These are phyloP conservation scores for Aphrophora alni DNA, from an alignment of 2,888 invertebrate genomes.

Conservation along the genomic window DNA sequence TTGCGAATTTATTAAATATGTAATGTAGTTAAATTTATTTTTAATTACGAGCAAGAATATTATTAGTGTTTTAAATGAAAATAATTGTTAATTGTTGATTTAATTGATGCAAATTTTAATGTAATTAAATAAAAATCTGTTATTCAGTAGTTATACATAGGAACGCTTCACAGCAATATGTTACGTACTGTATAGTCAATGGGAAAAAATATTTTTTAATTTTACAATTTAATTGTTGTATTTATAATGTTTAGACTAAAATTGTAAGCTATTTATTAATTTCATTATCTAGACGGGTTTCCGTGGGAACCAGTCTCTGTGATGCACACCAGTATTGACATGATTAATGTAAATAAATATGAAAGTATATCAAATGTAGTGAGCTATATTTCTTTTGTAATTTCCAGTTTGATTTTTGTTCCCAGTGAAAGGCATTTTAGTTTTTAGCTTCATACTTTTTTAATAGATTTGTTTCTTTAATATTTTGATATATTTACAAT, in stretches of 20 bases:
- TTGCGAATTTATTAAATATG: slow-evolving; percentile 15
- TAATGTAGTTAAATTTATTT: neutral
- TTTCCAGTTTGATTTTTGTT: neutral
- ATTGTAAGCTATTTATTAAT: slow-evolving; percentile 9
- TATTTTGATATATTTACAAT: no score
- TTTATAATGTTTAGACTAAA: neutral
- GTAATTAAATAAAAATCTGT: slow-evolving; percentile 2
- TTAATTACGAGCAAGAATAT: neutral
- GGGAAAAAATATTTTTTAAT: neutral
- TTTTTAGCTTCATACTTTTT: neutral
- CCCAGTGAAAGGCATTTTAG: no score
- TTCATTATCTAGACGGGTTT: neutral
- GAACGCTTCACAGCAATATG: neutral
- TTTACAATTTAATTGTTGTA: slow-evolving; percentile 6
- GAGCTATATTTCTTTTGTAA: neutral
- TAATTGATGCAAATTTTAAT: slow-evolving; percentile 11
- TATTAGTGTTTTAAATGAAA: slow-evolving; percentile 24
- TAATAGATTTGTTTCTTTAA: no score
- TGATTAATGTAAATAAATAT: neutral
- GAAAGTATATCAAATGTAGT: slow-evolving; percentile 9
- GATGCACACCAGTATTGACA: slow-evolving; percentile 30
- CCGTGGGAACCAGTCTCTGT: slow-evolving; percentile 11
- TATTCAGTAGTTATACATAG: neutral
- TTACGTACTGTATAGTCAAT: neutral
- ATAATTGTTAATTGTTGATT: neutral